Percentiles rank a stretch among this genome's conserved stretches.
Conservation (phyloP, 1,140 invertebrate species). For the Luehdorfia chinensis region DNA sequence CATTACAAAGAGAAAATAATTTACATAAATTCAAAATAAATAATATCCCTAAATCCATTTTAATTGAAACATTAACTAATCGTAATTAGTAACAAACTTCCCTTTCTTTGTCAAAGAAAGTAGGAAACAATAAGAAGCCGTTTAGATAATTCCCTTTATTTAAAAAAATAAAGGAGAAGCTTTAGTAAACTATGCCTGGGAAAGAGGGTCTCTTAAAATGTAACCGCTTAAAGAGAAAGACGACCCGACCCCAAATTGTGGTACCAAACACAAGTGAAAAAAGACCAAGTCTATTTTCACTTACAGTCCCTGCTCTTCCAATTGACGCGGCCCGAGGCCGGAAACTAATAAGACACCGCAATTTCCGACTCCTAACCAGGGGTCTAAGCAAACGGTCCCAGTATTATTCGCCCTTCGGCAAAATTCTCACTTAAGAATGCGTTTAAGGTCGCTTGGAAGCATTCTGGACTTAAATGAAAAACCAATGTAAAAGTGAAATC, state of each 20-base stretch:
- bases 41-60: too few relatives aligned
- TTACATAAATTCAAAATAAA: too few relatives aligned
- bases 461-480: conserved; percentile 22
- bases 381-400: conserved; percentile 44
- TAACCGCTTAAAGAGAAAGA: conserved; percentile 2
- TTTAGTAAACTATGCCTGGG: background rate
- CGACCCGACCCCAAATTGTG: background rate
- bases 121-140: background rate
- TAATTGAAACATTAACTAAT: too few relatives aligned
- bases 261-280: conserved; percentile 28
- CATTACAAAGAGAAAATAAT: too few relatives aligned
- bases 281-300: conserved; percentile 44
- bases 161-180: background rate
- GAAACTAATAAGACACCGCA: conserved; percentile 60
- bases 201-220: background rate
- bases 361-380: conserved; percentile 49
- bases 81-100: background rate
- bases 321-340: conserved; percentile 40
- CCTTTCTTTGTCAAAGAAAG: conserved; percentile 1
- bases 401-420: conserved; percentile 42
- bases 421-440: conserved; percentile 42
- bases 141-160: conserved; percentile 1
- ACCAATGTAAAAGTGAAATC: conserved; percentile 10
- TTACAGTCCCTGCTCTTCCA: conserved; percentile 36
- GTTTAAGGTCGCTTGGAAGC: conserved; percentile 36